Conservation (phyloP, 2,797 vertebrate species). For the Scolopax bukidnonensis region DNA sequence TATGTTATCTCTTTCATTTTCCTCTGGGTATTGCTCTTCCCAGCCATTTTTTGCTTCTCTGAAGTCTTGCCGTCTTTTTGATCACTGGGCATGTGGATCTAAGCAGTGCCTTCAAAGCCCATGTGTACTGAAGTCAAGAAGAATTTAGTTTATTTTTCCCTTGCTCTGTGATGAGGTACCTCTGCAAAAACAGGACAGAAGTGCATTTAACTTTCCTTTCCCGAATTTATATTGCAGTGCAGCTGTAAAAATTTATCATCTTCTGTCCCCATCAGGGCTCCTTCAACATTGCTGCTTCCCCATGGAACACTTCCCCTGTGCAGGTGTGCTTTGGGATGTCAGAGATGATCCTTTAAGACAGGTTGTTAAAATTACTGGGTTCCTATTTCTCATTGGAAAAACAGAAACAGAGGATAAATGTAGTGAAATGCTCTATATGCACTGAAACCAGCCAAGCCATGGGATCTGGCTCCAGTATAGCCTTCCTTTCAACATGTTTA, state of each 20-base stretch:
- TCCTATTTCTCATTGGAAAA: not conserved
- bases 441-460: not conserved
- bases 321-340: not conserved
- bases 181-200: slow-evolving; percentile 15
- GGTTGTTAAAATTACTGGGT: not conserved
- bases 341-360: not conserved
- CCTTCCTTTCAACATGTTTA: not conserved
- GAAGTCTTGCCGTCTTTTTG: slow-evolving; percentile 38
- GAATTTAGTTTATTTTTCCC: slow-evolving; percentile 8
- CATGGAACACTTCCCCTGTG: not conserved
- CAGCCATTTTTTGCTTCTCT: slow-evolving; percentile 3
- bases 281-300: not conserved
- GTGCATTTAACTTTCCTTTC: not conserved
- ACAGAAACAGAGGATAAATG: not conserved
- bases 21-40: not conserved
- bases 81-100: slow-evolving; percentile 7
- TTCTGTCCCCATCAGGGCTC: not conserved
- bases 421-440: not conserved
- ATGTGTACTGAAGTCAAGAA: not conserved
- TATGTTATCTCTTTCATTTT: not conserved
- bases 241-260: not conserved
- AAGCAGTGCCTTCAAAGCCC: not conserved
- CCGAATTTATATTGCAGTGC: not conserved
- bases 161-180: not conserved
- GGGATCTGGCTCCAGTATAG: not conserved